Conservation (phyloP, 2,113 vertebrate species). For the Centrocercus urophasianus region DNA sequence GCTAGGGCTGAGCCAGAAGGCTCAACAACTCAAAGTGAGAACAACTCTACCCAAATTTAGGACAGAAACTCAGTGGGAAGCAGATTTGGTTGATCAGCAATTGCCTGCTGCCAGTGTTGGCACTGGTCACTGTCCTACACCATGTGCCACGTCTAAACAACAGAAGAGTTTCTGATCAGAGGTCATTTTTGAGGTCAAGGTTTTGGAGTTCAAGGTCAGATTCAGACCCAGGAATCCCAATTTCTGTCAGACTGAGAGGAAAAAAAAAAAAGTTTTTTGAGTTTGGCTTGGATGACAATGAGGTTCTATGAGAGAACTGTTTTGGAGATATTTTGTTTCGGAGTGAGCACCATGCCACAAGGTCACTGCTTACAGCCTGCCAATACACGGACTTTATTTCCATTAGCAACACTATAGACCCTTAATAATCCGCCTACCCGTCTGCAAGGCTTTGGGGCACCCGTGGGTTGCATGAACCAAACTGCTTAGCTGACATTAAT, state of each 20-base stretch:
- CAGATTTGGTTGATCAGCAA: neutral
- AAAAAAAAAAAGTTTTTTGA: neutral
- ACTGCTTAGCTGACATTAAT: neutral
- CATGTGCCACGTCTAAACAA: slow-evolving; percentile 3
- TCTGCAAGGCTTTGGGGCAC: neutral
- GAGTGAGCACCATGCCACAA: slow-evolving; percentile 25
- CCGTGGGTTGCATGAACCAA: neutral
- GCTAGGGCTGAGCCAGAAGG: neutral
- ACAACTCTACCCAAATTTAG: neutral
- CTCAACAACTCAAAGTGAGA: neutral
- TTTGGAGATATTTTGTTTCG: slow-evolving; percentile 53
- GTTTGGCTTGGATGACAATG: slow-evolving; percentile 25
- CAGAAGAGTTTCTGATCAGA: slow-evolving; percentile 8
- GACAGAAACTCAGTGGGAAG: neutral
- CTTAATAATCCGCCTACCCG: neutral
- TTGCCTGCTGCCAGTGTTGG: accelerated
- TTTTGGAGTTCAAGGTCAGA: slow-evolving; percentile 21
- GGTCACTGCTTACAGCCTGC: slow-evolving; percentile 19
- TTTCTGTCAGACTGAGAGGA: neutral
- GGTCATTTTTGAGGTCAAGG: neutral
- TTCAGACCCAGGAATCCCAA: slow-evolving; percentile 2
- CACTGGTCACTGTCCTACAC: neutral
- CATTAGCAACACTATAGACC: neutral
- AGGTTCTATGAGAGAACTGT: slow-evolving; percentile 11
- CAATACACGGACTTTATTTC: slow-evolving; percentile 27